phyloP scores from a whole-genome alignment of 2,888 invertebrate species.

The Heliconius hortense region DNA sequence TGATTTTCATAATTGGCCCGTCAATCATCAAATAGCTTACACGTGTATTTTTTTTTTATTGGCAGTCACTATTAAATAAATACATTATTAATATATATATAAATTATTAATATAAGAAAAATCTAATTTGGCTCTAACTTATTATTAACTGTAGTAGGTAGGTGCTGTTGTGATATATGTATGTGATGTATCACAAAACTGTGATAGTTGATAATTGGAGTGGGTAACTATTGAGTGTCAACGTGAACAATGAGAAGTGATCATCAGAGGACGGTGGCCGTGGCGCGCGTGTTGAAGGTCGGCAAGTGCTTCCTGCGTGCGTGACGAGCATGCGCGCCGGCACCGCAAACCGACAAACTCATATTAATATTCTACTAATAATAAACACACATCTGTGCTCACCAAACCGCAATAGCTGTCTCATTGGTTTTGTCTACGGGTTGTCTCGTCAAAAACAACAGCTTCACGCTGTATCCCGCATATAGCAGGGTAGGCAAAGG shows the following conservation, averaged over 20 bases:
- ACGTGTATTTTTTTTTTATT: conserved; percentile 51
- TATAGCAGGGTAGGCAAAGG: too few relatives aligned
- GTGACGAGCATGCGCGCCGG: conserved; percentile 68
- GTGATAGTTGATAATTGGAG: conserved; percentile 20
- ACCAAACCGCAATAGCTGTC: conserved; percentile 35
- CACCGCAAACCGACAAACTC: conserved; percentile 40
- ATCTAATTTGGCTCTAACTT: too few relatives aligned
- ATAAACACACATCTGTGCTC: conserved; percentile 32
- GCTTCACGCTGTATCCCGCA: too few relatives aligned
- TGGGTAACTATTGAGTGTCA: conserved; percentile 38
- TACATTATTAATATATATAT: too few relatives aligned
- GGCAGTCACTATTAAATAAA: not conserved
- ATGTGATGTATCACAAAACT: conserved; percentile 26
- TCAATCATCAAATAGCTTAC: conserved; percentile 58
- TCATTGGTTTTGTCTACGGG: conserved; percentile 29
- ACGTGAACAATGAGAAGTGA: conserved; percentile 63
- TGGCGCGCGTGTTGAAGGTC: conserved; percentile 75
- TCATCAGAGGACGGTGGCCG: conserved; percentile 63
- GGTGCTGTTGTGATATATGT: too few relatives aligned
- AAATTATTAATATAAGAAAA: too few relatives aligned
- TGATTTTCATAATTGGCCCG: conserved; percentile 64
- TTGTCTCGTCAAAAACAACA: conserved; percentile 24
- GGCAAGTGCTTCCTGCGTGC: conserved; percentile 75
- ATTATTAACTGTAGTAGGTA: too few relatives aligned
- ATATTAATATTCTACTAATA: conserved; percentile 43